Evolutionary conservation across 2,888 invertebrate genomes (phyloP).

Genomic region (Bellardia bayeri): DNA sequence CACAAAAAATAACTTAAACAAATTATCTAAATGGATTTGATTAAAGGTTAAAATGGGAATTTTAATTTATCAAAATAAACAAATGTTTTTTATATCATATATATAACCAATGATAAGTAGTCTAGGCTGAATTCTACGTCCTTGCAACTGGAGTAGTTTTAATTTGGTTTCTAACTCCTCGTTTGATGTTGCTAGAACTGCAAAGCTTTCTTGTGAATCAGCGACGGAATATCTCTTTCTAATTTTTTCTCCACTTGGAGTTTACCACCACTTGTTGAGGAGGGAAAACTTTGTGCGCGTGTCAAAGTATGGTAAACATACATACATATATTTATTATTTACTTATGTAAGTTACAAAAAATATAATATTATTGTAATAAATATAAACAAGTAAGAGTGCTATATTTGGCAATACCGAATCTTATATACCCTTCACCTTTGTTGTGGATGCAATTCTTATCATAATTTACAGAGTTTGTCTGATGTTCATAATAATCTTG

Average conservation of each 20-base stretch:
- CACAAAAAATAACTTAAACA: not conserved
- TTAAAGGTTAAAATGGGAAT: not conserved
- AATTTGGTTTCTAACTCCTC: constrained; percentile 7
- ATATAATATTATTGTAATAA: no score
- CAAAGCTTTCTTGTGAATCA: constrained; percentile 2
- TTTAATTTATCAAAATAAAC: constrained; percentile 17
- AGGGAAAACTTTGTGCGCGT: constrained; percentile 15
- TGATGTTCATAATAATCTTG: no score
- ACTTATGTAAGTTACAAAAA: no score
- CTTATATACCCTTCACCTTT: no score
- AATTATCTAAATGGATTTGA: not conserved
- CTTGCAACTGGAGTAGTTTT: not conserved
- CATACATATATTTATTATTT: not conserved
- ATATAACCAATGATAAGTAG: not conserved
- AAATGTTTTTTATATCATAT: not conserved
- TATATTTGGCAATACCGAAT: no score
- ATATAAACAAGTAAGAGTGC: no score
- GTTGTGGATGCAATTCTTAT: no score
- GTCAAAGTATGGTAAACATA: not conserved
- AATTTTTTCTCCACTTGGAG: constrained; percentile 22
- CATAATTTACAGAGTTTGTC: no score
- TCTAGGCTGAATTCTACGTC: constrained; percentile 16
- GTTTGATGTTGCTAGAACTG: not conserved
- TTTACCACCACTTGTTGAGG: constrained; percentile 17
- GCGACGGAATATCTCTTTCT: constrained; percentile 7